Evolutionary conservation across 2,113 vertebrate species (phyloP).

Genomic region (Phyllostomus hastatus): DNA sequence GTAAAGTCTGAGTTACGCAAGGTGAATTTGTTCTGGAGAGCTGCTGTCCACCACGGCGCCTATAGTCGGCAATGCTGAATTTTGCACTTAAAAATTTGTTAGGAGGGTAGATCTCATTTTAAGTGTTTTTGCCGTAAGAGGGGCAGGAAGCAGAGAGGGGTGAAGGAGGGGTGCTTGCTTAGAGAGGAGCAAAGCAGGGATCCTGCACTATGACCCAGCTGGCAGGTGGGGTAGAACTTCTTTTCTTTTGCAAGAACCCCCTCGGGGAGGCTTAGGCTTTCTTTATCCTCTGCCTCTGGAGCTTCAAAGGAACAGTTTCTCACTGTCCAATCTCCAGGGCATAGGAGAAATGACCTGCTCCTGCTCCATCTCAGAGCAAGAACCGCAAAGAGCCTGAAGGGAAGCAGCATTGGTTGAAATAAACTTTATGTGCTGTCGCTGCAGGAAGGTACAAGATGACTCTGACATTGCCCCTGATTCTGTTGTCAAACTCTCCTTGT

Average conservation of each 20-base stretch:
- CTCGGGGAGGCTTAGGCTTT: background rate
- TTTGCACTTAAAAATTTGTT: background rate
- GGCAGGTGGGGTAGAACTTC: background rate
- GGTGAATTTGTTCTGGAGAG: background rate
- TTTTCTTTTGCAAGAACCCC: background rate
- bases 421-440: background rate
- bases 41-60: background rate
- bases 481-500: background rate
- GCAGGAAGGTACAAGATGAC: background rate
- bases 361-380: background rate
- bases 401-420: background rate
- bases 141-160: background rate
- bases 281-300: constrained; percentile 25
- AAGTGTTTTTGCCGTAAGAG: background rate
- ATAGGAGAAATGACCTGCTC: constrained; percentile 16
- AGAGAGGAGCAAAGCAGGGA: background rate
- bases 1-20: background rate
- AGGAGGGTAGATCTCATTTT: background rate
- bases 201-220: background rate
- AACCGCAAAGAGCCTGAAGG: background rate
- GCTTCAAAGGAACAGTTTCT: constrained; percentile 40
- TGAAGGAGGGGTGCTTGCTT: background rate
- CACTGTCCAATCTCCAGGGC: background rate
- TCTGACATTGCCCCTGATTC: background rate
- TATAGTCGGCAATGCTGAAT: background rate